Base-by-base conservation (phyloP, 2,797 vertebrate genomes). In the Ctenopoma multispine region DNA sequence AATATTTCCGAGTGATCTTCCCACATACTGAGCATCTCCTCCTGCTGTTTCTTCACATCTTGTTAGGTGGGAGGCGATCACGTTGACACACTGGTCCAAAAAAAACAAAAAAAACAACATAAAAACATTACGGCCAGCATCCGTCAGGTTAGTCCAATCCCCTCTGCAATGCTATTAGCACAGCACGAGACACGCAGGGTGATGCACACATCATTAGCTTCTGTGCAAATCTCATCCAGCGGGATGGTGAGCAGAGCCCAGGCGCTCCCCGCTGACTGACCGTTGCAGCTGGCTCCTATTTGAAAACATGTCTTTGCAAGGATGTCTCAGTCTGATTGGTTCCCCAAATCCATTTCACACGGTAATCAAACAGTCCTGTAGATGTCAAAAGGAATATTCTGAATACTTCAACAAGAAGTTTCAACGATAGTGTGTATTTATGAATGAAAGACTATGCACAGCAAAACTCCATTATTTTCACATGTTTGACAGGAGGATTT, bases 131-230 rank as follows among this genome's bases (percentile, higher is more conserved):
- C 23, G 67, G 64, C 73, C 76, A 72, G 69, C 73, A 81, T 70
- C 61, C 79, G 27, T 85, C 87, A 79, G 66, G 64, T 46, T 62
- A 23, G 65, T 41, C 53, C 84, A 77, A 63, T 82, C 82, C 77
- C 61, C 65, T 62, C 54, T 29, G 59, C 87, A 82, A 87, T 83
- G 63, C 77, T 70, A 81, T 89, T 77, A 89, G 55, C 59, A 58
- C 65, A 47, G 64, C 54, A 40, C 62, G 83, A 74, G 55, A 64
- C 57, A 59, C 51, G 14, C 41, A 7, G 48, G 48, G 62, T 41
- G 60, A 74, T 64, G 63, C 62, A 66, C 67, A 72, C 72, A 80
- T 77, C 70, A 81, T 80, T 77, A 75, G 69, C 80, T 72, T 47
- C 58, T 14, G 54, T 53, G 63, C 49, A 75, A 69, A 79, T 75